Evolutionary conservation across 2,797 vertebrate species (phyloP), one percentile per base, ranked within the genome.

Genomic region (Tarsius wallacei): DNA sequence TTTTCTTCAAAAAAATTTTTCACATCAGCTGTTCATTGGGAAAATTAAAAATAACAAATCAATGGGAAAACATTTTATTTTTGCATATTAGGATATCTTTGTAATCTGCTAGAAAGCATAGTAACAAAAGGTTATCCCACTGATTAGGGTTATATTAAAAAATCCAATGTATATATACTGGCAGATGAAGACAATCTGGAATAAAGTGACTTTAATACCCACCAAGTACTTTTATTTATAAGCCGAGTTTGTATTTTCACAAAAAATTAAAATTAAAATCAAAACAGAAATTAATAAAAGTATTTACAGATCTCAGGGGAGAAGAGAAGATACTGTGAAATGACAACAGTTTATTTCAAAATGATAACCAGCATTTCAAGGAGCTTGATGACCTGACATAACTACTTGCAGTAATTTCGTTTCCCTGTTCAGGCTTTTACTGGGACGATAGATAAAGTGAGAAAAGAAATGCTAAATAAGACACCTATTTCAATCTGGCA

Each of bases 51-150:
- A 71, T 26, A 87, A 81, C 26, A 94, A 90, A 66, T 55, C 33
- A 90, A 95, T n/a, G n/a, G 49, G 26, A 96, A 94, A 89, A 74
- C 49, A 70, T 87, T 55, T 83, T 90, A 93, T 77, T 89, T 96
- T 51, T 86, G 7, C 55, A 36, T 42, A 49, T 36, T n/a, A 90
- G 57, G 3, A 13, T 70, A 59, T 66, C 73, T 86, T 59, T 87
- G 31, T 63, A 88, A 76, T 12, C 26, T 36, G 16, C 53, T 0
- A 73, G 28, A 68, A 61, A 26, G 5, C 17, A 26, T 26, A 57
- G 76, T 55, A 82, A 87, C 24, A 53, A 51, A 77, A 12, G 26
- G 17, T 24, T 68, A 85, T 2, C 17, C n/a, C 24, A 63, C 15
- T 93, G 16, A 80, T 81, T 74, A 42, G 26, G 81, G 47, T 55